Conservation (phyloP, 1,140 invertebrate genomes). For the Glossosoma conforme region DNA sequence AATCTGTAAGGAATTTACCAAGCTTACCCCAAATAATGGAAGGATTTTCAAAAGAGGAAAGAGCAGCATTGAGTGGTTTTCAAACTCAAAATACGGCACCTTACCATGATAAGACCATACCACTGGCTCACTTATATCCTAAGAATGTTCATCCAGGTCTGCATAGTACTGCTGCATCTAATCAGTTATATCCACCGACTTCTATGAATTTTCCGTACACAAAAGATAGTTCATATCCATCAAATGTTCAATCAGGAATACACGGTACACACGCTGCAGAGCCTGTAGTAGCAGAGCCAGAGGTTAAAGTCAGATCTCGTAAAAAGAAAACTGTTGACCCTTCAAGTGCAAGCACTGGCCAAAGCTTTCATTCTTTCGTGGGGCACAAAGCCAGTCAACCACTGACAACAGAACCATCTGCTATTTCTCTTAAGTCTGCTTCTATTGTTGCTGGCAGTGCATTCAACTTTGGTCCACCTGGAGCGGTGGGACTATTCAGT, state of each 20-base stretch:
- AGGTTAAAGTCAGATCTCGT: constrained; percentile 22
- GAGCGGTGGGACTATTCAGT: constrained; percentile 48
- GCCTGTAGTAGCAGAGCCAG: constrained; percentile 12
- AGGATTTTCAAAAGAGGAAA: constrained; percentile 52
- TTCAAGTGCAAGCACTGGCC: neutral
- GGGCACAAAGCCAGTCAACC: constrained; percentile 31
- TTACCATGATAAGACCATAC: constrained; percentile 47
- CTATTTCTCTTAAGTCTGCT: constrained; percentile 53
- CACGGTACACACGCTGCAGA: constrained; percentile 35
- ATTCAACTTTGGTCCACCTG: constrained; percentile 61
- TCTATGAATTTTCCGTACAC: constrained; percentile 17
- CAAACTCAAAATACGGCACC: constrained; percentile 35
- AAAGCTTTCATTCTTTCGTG: constrained; percentile 16
- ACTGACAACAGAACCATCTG: constrained; percentile 49
- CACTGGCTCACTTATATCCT: constrained; percentile 50
- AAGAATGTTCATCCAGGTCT: constrained; percentile 38
- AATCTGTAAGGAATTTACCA: constrained; percentile 47
- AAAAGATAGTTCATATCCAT: constrained; percentile 29
- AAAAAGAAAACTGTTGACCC: constrained; percentile 19
- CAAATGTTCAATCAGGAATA: constrained; percentile 38
- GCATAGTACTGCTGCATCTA: constrained; percentile 11
- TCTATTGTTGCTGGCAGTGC: constrained; percentile 63
- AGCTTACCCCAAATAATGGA: constrained; percentile 58
- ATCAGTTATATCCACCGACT: constrained; percentile 13
- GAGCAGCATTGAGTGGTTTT: constrained; percentile 45